Percentiles rank a stretch among this genome's conserved stretches.
phyloP scores from a whole-genome alignment of 64 coral and sea anemone species.

The Hydrozoanthus tunicans region DNA sequence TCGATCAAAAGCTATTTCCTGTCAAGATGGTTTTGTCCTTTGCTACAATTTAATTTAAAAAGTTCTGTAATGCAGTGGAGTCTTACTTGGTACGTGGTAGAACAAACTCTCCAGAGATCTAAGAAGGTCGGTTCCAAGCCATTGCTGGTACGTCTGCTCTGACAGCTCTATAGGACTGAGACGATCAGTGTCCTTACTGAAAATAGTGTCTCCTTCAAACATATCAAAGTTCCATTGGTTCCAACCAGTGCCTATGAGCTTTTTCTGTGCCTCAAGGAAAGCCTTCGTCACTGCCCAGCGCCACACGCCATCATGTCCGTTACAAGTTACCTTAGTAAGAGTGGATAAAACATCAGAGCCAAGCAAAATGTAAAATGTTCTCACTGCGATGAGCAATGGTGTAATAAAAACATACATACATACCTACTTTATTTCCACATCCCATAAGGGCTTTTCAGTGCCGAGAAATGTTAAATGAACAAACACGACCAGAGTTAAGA shows the following conservation, averaged over 20 bases:
- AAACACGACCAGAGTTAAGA: too few species aligned
- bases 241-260: not conserved
- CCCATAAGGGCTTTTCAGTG: too few species aligned
- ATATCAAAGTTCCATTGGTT: constrained; percentile 36
- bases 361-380: not conserved
- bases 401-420: not conserved
- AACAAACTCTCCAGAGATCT: constrained; percentile 59
- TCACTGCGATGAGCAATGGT: not conserved
- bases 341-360: not conserved
- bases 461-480: too few species aligned
- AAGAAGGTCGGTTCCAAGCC: constrained; percentile 50
- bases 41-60: constrained; percentile 1
- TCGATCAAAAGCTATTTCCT: constrained; percentile 59
- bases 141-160: constrained; percentile 64
- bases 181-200: constrained; percentile 1
- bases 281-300: constrained; percentile 65
- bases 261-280: constrained; percentile 64
- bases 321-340: constrained; percentile 28
- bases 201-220: constrained; percentile 24
- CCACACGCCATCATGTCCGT: constrained; percentile 58
- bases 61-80: constrained; percentile 7
- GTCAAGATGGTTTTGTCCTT: constrained; percentile 23
- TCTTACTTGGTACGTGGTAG: constrained; percentile 42
- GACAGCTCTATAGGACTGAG: constrained; percentile 40
- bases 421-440: not conserved